phyloP scores from a whole-genome alignment of 1,140 invertebrate species.

The Frieseomelitta varia region DNA sequence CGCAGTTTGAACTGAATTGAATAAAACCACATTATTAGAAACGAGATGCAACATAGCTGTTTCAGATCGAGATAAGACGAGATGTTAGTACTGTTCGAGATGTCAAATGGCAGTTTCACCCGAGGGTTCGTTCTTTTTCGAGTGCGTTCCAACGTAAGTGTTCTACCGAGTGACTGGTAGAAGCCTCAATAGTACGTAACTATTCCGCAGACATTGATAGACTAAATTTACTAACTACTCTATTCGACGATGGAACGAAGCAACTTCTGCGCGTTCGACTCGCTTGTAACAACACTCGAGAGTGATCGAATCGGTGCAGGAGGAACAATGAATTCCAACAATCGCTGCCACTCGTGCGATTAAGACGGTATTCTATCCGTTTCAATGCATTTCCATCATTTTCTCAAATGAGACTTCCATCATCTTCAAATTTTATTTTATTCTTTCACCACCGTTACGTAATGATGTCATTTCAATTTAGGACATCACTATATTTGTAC shows the following conservation, averaged over 20 bases:
- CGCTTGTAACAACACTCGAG: not conserved
- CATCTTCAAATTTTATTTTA: not conserved
- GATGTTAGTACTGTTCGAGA: not conserved
- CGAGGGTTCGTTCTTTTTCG: not conserved
- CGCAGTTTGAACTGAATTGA: constrained; percentile 16
- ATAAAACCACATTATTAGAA: not conserved
- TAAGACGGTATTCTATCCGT: not conserved
- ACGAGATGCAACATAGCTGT: not conserved
- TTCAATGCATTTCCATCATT: not conserved
- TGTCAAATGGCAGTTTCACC: not conserved
- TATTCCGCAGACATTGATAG: not conserved
- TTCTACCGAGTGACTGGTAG: not conserved
- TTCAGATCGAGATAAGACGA: not conserved
- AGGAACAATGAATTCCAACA: not conserved
- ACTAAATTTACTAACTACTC: not conserved
- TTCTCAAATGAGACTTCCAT: too few relatives aligned
- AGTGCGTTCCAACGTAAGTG: too few relatives aligned
- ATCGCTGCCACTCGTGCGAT: not conserved
- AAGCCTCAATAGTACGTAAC: not conserved
- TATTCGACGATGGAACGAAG: not conserved
- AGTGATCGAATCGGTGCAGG: not conserved
- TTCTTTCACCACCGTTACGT: not conserved
- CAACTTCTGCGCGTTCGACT: not conserved
- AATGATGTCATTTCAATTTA: too few relatives aligned
- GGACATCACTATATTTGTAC: too few relatives aligned